Base-by-base conservation (phyloP, 2,113 vertebrate genomes). In the Muntiacus muntjak region DNA sequence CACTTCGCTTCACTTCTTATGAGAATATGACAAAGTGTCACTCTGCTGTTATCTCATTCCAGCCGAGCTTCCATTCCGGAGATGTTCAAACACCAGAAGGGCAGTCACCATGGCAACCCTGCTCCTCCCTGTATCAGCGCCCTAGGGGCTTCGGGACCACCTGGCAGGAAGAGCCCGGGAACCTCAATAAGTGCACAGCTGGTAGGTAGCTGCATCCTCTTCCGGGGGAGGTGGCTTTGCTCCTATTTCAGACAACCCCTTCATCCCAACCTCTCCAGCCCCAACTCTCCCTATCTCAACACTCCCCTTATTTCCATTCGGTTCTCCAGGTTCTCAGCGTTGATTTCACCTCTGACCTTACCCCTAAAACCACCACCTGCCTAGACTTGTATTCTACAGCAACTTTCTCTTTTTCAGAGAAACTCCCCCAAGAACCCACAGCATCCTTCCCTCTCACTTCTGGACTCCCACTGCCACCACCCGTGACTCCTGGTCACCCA, bases 281-380 rank as follows among this genome's bases (percentile, higher is more conserved):
- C 45, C 1, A 30, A 11, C 8, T 30, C 50, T n/a, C 16, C 30
- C 25, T 0, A 19, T 47, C 43, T 11, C 76, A 79, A 79, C 43
- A 78, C 26, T 47, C 26, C 7, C 43, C 4, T 47, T 9, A 67
- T 21, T 82, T 28, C 36, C n/a, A 26, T 3, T 15, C 1, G 40
- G 26, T 26, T 14, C 21, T 43, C 67, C 13, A 79, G 62, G 17
- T 17, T 33, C 87, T n/a, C 14, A 0, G 33, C 8, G 74, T 52
- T 47, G 43, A 43, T 9, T 58, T 47, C 5, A 1, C 19, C 6
- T 4, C 19, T 0, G 0, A 5, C 23, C 28, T 12, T 17, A 7
- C 14, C 28, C 26, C 43, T 28, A 10, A 17, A 16, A 47, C 23
- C 4, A 52, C 14, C 2, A 5, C 11, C 43, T 43, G 28, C 55